Percentiles rank a stretch among this genome's conserved stretches.
phyloP scores from a whole-genome alignment of 2,888 invertebrate genomes.

The Campoplex capitator region DNA sequence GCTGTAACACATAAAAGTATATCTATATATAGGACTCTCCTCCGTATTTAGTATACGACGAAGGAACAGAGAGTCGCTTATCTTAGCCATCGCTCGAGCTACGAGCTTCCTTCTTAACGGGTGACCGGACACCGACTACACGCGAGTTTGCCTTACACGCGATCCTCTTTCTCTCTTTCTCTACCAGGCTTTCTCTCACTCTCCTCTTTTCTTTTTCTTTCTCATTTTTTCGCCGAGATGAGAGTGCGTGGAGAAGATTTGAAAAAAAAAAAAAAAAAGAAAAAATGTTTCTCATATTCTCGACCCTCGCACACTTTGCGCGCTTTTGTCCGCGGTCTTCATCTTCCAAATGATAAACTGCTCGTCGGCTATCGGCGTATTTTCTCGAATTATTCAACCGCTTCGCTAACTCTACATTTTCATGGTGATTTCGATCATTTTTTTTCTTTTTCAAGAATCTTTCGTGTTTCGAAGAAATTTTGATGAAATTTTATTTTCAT shows the following conservation, averaged over 20 bases:
- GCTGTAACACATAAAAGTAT: conserved; percentile 1
- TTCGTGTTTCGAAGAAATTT: background rate
- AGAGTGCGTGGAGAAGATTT: conserved; percentile 1
- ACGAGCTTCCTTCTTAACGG: conserved; percentile 84
- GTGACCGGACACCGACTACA: conserved; percentile 79
- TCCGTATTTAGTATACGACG: conserved; percentile 41
- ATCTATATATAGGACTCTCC: conserved; percentile 8
- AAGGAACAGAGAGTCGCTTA: conserved; percentile 75
- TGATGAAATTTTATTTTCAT: background rate
- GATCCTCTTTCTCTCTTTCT: conserved; percentile 50
- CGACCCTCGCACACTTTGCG: background rate
- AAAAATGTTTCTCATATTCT: conserved; percentile 5
- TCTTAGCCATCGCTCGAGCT: conserved; percentile 83
- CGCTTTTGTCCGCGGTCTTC: background rate
- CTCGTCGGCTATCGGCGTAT: background rate
- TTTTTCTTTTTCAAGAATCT: too few relatives aligned
- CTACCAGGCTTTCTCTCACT: background rate
- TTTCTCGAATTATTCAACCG: background rate
- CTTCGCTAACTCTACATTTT: background rate
- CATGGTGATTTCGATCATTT: background rate
- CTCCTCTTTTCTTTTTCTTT: conserved; percentile 16
- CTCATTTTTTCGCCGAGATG: conserved; percentile 3
- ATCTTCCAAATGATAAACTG: background rate
- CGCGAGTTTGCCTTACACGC: conserved; percentile 70
- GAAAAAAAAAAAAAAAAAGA: background rate